Evolutionary conservation across 1,140 invertebrate genomes (phyloP), one percentile per base, ranked within the genome.

Genomic region (Pogonomyrmex californicus): DNA sequence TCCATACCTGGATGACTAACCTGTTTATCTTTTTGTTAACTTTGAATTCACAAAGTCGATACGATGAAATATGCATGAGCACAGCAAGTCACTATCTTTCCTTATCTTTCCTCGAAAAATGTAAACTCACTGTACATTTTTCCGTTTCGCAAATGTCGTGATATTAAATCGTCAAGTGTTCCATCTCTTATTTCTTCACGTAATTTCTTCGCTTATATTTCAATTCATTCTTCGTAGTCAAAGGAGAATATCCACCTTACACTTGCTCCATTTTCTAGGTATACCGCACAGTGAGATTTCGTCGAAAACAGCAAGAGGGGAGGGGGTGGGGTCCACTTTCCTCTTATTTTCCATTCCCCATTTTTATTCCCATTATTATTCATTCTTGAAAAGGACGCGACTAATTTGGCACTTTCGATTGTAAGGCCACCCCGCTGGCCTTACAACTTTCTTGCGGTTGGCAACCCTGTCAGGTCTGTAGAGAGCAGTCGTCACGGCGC

Each of bases 401-500:
- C 9, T 49, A 38, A 65, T 63, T 63, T 9, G 23, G 33, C 41
- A 17, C 23, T 23, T 14, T 1, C 4, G 17, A 49, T 30, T 36
- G 23, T 23, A 23, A 23, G 23, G 23, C 23, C 12, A 44, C 17
- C 56, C 10, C 5, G 44, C 6, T 47, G 36, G 70, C 54, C 65
- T 66, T 30, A 1, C 63, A 41, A 79, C 56, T 66, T 60, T 54
- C 51, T 62, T 83, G 66, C 62, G 79, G 82, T 92, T 87, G 89
- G 76, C 82, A 89, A 58, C 62, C 82, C 73, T 87, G 75, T n/a
- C 12, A 86, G 54, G 41, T 49, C 85, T 56, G 62, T 38, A 17
- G 63, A 71, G 85, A 88, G 75, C 63, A 75, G 75, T 56, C 79
- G 90, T 83, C 88, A 87, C 71, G 44, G 65, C 90, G 88, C 90